phyloP scores from a whole-genome alignment of 64 coral and sea anemone genomes.

The Stichodactyla helianthus region DNA sequence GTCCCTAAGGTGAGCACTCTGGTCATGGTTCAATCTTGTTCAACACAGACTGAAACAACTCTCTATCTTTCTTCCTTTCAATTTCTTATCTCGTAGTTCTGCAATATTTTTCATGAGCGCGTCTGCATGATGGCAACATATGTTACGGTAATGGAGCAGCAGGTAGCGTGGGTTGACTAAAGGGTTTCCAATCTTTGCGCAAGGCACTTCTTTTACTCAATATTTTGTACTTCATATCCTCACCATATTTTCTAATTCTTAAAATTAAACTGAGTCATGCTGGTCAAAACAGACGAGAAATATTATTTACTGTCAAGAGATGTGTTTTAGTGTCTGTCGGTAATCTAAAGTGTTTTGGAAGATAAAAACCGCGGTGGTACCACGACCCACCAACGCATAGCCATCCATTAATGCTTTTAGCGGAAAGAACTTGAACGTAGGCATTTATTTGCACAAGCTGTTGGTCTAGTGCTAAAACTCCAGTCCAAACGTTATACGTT shows the following conservation, averaged over 20 bases:
- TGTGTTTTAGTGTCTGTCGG: not conserved
- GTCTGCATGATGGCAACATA: not conserved
- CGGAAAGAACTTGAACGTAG: not conserved
- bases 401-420: not conserved
- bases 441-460: too few relatives aligned
- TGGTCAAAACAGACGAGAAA: not conserved
- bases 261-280: not conserved
- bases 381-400: constrained; percentile 6
- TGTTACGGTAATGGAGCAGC: not conserved
- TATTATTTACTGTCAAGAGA: not conserved
- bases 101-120: not conserved
- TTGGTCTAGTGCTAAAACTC: too few relatives aligned
- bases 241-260: not conserved
- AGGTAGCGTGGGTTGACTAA: not conserved
- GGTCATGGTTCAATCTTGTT: not conserved
- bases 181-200: not conserved
- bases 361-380: not conserved
- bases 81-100: not conserved
- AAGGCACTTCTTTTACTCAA: not conserved
- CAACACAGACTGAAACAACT: not conserved
- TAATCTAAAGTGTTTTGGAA: not conserved
- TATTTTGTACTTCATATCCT: not conserved
- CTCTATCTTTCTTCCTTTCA: not conserved
- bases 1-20: not conserved
- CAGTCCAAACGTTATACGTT: not conserved